These are phyloP conservation scores for Chamaetylas fuelleborni DNA, from an alignment of 2,113 vertebrate species.

Conservation along the genomic window DNA sequence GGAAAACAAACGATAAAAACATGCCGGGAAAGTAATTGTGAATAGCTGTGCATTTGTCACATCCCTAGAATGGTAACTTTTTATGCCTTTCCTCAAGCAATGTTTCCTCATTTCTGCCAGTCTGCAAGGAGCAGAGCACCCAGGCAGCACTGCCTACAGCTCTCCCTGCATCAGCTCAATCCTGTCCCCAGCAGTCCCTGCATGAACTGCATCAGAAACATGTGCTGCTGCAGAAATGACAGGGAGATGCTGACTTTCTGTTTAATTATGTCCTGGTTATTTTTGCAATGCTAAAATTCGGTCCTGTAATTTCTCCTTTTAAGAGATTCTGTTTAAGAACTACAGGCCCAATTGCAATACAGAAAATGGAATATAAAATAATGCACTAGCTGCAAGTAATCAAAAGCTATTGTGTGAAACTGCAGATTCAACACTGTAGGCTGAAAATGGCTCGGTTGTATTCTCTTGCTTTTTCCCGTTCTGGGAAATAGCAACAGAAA, in stretches of 20 bases:
- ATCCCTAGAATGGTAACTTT: background rate
- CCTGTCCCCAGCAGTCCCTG: background rate
- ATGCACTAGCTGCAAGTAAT: conserved; percentile 29
- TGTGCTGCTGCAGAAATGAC: background rate
- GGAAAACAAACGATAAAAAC: background rate
- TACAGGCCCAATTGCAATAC: background rate
- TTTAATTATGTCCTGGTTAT: conserved; percentile 12
- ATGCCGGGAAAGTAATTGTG: background rate
- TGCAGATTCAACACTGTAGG: background rate
- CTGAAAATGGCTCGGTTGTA: background rate
- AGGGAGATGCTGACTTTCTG: background rate
- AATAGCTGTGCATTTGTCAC: background rate
- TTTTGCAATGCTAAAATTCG: conserved; percentile 7
- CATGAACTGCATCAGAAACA: background rate
- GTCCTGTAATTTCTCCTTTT: background rate
- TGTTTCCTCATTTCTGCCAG: background rate
- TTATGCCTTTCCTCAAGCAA: background rate
- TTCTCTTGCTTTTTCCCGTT: background rate
- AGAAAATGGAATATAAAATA: background rate
- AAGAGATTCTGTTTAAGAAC: background rate
- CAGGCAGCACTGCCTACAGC: background rate
- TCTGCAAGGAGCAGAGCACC: background rate
- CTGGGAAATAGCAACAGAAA: background rate
- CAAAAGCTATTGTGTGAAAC: conserved; percentile 36
- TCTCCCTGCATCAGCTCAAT: background rate